A percentile compares a stretch with the other conserved stretches of the same genome.
Conservation (phyloP, 2,113 vertebrate genomes). For the Tachysurus fulvidraco region DNA sequence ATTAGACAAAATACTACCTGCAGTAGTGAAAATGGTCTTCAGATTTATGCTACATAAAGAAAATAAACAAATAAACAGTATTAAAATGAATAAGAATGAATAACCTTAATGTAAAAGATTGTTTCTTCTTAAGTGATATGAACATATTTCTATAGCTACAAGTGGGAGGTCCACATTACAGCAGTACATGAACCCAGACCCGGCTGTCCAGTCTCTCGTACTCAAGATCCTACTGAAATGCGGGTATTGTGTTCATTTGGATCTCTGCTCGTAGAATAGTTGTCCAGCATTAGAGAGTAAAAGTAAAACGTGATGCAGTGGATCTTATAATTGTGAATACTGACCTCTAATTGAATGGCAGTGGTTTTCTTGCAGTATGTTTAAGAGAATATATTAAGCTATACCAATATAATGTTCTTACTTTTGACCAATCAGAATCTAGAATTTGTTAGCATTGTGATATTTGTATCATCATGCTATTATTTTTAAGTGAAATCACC, state of each 20-base stretch:
- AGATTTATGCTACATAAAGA: background rate
- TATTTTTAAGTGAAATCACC: no score
- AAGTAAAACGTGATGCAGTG: background rate
- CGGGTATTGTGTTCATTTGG: slow-evolving; percentile 32
- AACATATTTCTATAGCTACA: background rate
- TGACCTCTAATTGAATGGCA: background rate
- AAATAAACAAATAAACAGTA: background rate
- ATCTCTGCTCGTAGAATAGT: no score
- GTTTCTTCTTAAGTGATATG: background rate
- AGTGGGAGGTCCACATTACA: slow-evolving; percentile 28
- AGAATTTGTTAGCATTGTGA: no score
- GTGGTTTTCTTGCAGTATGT: background rate
- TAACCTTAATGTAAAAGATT: background rate
- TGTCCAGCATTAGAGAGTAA: background rate
- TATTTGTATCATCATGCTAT: no score
- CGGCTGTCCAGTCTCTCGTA: slow-evolving; percentile 42
- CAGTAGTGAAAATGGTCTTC: background rate
- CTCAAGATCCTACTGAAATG: slow-evolving; percentile 53
- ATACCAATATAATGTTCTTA: no score
- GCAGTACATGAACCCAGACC: slow-evolving; percentile 41
- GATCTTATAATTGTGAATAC: background rate
- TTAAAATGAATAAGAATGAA: background rate
- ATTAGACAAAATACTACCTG: background rate
- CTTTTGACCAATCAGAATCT: no score
- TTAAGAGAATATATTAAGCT: no score